Conservation (phyloP, 2,113 vertebrate genomes). For the Bos javanicus region DNA sequence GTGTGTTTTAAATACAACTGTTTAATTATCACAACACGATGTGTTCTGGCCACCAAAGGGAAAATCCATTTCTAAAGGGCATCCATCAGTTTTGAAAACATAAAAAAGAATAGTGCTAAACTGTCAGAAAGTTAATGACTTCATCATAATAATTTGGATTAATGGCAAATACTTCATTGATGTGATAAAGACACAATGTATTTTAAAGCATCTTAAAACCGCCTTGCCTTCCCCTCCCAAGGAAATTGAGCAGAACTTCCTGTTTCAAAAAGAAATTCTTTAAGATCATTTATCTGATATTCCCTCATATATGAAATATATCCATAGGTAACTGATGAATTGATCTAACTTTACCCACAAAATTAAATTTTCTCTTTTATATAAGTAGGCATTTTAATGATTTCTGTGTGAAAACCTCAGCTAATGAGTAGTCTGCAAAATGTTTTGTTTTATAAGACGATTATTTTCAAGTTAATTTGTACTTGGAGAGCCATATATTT, state of each 20-base stretch:
- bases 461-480: conserved; percentile 71
- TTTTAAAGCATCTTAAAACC: conserved; percentile 79
- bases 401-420: conserved; percentile 57
- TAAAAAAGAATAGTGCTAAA: conserved; percentile 89
- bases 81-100: conserved; percentile 85
- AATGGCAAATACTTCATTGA: conserved; percentile 76
- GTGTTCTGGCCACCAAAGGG: conserved; percentile 82
- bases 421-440: conserved; percentile 56
- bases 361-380: conserved; percentile 78
- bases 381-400: conserved; percentile 74
- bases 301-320: conserved; percentile 62
- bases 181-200: conserved; percentile 70
- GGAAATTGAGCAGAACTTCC: conserved; percentile 67
- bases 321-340: conserved; percentile 76
- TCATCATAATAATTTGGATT: conserved; percentile 89
- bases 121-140: conserved; percentile 85
- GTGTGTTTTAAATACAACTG: conserved; percentile 60
- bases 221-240: conserved; percentile 63
- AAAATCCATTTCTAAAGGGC: conserved; percentile 82
- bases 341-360: conserved; percentile 79
- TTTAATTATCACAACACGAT: conserved; percentile 82
- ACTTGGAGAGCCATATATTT: conserved; percentile 62
- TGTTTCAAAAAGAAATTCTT: conserved; percentile 78
- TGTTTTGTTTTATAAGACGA: conserved; percentile 69
- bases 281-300: conserved; percentile 73